A percentile compares a stretch with the other conserved stretches of the same genome.
These are phyloP conservation scores for Lanius ludovicianus DNA, from an alignment of 2,113 vertebrate species.

Conservation along the genomic window DNA sequence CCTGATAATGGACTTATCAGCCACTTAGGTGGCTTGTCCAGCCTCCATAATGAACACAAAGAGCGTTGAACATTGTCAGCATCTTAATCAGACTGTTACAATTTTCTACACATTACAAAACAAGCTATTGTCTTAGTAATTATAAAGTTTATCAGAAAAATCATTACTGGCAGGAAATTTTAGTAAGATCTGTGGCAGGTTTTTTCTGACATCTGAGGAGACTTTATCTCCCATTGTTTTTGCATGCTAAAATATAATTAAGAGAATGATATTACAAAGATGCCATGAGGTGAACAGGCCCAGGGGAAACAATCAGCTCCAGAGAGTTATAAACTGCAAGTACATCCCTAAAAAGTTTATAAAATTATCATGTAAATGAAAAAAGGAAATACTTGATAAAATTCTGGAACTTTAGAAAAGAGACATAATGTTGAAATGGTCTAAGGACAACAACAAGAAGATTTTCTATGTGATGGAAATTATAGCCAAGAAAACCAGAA, in stretches of 20 bases:
- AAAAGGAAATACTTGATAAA: neutral
- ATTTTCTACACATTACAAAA: constrained; percentile 9
- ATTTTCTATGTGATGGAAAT: neutral
- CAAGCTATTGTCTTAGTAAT: neutral
- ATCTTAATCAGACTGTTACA: neutral
- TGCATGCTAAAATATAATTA: constrained; percentile 18
- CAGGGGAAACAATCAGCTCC: neutral
- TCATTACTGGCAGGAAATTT: constrained; percentile 1
- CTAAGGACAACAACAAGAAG: neutral
- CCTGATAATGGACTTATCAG: neutral
- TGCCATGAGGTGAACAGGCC: neutral
- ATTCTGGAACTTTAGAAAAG: neutral
- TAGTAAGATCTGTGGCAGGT: neutral
- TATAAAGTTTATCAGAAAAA: constrained; percentile 23
- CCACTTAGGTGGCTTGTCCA: neutral
- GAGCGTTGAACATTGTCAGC: neutral
- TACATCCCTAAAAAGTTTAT: neutral
- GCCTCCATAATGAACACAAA: neutral
- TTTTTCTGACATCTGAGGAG: neutral
- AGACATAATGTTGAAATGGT: neutral
- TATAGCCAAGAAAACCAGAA: neutral
- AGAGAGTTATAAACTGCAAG: neutral
- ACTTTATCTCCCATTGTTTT: neutral
- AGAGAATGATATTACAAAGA: neutral
- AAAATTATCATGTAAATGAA: neutral